A percentile compares a stretch with the other conserved stretches of the same genome.
Evolutionary conservation across 2,888 invertebrate species (phyloP).

Genomic region (Lobophora halterata): DNA sequence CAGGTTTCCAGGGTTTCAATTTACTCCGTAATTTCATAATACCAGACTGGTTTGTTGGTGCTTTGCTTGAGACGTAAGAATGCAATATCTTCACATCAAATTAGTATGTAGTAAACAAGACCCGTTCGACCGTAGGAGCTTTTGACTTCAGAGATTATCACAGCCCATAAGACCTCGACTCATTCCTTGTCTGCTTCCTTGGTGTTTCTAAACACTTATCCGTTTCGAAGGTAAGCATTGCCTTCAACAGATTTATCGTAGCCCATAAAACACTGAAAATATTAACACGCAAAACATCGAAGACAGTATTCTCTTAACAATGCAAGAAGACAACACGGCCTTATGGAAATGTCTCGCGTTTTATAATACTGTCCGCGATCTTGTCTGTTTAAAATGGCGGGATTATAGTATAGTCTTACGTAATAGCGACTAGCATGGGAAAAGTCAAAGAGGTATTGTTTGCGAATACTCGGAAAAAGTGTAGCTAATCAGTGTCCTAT

Average conservation of each 20-base stretch:
- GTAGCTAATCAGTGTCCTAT: conserved; percentile 27
- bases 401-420: conserved; percentile 24
- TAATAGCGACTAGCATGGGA: conserved; percentile 27
- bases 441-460: conserved; percentile 13
- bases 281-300: neutral
- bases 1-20: conserved; percentile 6
- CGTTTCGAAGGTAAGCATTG: too few species aligned
- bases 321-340: neutral
- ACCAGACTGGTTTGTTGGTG: neutral
- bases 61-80: neutral
- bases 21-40: neutral
- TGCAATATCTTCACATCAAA: too few species aligned
- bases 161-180: too few species aligned
- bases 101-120: too few species aligned
- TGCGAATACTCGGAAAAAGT: conserved; percentile 27
- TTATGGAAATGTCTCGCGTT: conserved; percentile 6
- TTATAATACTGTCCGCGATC: conserved; percentile 28
- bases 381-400: conserved; percentile 31
- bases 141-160: too few species aligned
- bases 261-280: too few species aligned
- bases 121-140: too few species aligned
- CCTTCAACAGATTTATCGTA: too few species aligned
- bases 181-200: too few species aligned
- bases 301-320: conserved; percentile 1
- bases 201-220: too few species aligned